These are phyloP conservation scores for Acleris cristana DNA, from an alignment of 2,888 invertebrate species.

Conservation along the genomic window DNA sequence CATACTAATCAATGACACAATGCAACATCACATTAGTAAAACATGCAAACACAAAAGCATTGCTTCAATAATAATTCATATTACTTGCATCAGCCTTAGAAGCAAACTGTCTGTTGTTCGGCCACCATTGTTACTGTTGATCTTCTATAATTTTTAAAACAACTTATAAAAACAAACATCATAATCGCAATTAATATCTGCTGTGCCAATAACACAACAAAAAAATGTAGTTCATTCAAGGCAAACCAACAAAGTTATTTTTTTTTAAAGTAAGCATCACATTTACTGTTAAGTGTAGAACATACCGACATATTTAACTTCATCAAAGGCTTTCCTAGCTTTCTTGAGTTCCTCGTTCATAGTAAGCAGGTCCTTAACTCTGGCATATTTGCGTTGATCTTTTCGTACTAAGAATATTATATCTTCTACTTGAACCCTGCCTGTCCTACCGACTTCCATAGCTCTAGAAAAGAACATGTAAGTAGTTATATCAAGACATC, in stretches of 20 bases:
- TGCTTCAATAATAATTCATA: conserved; percentile 62
- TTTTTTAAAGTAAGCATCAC: background rate
- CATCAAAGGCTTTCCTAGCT: conserved; percentile 99
- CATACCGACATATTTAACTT: conserved; percentile 97
- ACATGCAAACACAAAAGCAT: conserved; percentile 70
- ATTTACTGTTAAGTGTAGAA: conserved; percentile 35
- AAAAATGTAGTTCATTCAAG: conserved; percentile 14
- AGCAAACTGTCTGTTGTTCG: conserved; percentile 67
- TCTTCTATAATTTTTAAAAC: conserved; percentile 77
- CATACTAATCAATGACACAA: background rate
- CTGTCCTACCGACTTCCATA: conserved; percentile 98
- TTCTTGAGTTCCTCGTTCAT: conserved; percentile 99
- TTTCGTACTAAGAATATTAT: conserved; percentile 98
- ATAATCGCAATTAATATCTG: conserved; percentile 23
- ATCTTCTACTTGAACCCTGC: conserved; percentile 98
- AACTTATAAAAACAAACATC: conserved; percentile 40
- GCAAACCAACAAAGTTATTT: conserved; percentile 22
- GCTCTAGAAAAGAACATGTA: conserved; percentile 84
- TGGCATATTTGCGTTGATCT: conserved; percentile 97
- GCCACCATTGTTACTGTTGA: conserved; percentile 76
- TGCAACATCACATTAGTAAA: conserved; percentile 44
- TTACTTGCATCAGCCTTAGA: conserved; percentile 82
- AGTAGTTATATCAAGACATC: background rate
- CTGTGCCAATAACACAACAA: conserved; percentile 15
- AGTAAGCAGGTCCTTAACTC: conserved; percentile 97